Percentiles rank a stretch among this genome's conserved stretches.
phyloP scores from a whole-genome alignment of 2,888 invertebrate species.

The Phanerotoma sp. region DNA sequence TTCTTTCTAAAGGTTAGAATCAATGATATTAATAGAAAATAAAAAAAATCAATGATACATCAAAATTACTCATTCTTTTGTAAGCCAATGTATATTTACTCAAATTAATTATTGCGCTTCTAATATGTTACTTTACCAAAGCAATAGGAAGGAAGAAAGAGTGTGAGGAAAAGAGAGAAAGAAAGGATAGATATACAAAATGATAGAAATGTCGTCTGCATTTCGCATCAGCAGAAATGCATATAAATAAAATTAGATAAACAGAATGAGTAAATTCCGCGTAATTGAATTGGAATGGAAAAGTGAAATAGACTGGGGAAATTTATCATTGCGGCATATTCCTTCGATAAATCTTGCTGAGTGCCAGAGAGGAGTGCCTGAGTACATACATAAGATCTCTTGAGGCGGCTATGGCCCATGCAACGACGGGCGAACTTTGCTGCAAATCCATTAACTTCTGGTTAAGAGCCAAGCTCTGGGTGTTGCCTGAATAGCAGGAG shows the following conservation, averaged over 20 bases:
- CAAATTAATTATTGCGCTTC: no score
- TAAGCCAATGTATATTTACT: no score
- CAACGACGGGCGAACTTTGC: constrained; percentile 22
- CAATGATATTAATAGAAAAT: no score
- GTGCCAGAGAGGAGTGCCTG: constrained; percentile 13
- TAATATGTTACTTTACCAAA: no score
- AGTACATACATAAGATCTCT: constrained; percentile 11
- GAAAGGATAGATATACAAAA: no score
- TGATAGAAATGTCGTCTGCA: no score
- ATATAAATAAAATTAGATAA: constrained; percentile 20
- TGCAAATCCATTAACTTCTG: constrained; percentile 28
- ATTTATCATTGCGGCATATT: constrained; percentile 22
- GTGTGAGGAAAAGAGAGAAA: no score
- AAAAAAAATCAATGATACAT: no score
- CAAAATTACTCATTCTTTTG: no score
- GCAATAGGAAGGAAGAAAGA: no score
- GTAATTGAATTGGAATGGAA: constrained; percentile 22
- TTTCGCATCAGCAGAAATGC: no score
- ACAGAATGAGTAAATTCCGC: constrained; percentile 12
- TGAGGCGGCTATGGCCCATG: constrained; percentile 6
- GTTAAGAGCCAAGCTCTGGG: constrained; percentile 23
- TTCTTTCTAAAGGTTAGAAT: no score
- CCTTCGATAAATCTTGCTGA: constrained; percentile 23
- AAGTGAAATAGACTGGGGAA: constrained; percentile 17
- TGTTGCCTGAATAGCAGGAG: constrained; percentile 21